A percentile compares a stretch with the other conserved stretches of the same genome.
Conservation (phyloP, 1,140 invertebrate species). For the Aplysia californica region DNA sequence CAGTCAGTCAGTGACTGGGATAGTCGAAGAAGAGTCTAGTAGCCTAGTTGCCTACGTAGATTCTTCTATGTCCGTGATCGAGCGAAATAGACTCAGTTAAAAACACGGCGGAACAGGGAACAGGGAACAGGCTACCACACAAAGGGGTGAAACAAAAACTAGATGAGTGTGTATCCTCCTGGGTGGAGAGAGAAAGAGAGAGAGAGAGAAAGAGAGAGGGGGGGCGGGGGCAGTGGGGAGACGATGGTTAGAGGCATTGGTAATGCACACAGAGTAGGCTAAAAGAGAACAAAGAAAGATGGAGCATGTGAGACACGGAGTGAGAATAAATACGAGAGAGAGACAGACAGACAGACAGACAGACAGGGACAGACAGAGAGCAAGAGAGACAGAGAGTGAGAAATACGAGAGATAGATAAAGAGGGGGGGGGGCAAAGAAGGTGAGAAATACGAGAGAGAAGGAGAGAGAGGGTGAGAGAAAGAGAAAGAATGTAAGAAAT, state of each 20-base stretch:
- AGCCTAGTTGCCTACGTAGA: neutral
- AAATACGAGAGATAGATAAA: neutral
- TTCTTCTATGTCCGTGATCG: neutral
- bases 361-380: neutral
- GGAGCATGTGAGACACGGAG: no score
- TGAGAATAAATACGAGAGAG: neutral
- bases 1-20: neutral
- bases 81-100: neutral
- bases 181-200: neutral
- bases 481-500: neutral
- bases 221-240: neutral
- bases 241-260: neutral
- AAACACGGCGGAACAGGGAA: neutral
- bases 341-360: neutral
- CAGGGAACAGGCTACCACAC: slow-evolving; percentile 5
- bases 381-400: neutral
- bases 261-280: neutral
- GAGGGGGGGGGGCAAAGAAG: neutral
- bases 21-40: neutral
- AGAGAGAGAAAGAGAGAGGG: neutral
- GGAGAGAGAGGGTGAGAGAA: neutral
- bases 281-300: neutral
- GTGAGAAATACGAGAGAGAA: neutral
- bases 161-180: neutral
- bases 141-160: neutral